Base-by-base conservation (phyloP, 92 coral and sea anemone genomes). In the Muricea muricata region DNA sequence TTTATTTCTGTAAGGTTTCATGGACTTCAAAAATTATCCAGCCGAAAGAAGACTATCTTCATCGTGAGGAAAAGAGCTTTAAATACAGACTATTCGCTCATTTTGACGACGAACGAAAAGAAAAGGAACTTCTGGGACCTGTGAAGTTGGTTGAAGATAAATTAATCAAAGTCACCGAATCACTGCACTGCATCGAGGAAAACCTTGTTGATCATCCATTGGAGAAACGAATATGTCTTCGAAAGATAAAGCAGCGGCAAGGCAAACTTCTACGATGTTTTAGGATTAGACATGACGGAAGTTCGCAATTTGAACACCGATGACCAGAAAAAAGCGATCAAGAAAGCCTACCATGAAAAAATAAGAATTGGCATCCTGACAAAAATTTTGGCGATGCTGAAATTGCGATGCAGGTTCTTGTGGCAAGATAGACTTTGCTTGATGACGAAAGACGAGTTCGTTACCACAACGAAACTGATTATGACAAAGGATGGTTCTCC, bases 311-410 rank as follows among this genome's bases (percentile, higher is more conserved):
- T 71, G 66, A 1, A 54, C 6, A 65, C 14, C 23, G 57, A 86
- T 2, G 87, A 80, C 26, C 79, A 79, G 28, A 56, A 85, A 50
- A 46, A 69, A 12, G 21, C 66, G 0, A 80, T 89, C 13, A 48
- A 25, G 67, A 74, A 56, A 24, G 87, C 84, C 33, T 90, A 30
- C 40, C 77, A 3, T 26, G 46, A 18, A 81, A 63, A 86, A 57
- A 68, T 86, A 56, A 83, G 54, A 12, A 85, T 77, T 90, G 93
- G 90, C 93, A 86, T 50, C 91, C 93, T 9, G 93, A 90, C 61
- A 63, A 26, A 31, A 63, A 63, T 28, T 63, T 63, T 45, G 92
- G 65, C 26, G 84, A 85, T 25, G 82, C 80, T 13, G 86, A 85
- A 29, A 41, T 79, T 13, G 87, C 83, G 4, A 39, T 55, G 9